Conservation (phyloP, 1,140 invertebrate genomes). For the Ceratina australensis region DNA sequence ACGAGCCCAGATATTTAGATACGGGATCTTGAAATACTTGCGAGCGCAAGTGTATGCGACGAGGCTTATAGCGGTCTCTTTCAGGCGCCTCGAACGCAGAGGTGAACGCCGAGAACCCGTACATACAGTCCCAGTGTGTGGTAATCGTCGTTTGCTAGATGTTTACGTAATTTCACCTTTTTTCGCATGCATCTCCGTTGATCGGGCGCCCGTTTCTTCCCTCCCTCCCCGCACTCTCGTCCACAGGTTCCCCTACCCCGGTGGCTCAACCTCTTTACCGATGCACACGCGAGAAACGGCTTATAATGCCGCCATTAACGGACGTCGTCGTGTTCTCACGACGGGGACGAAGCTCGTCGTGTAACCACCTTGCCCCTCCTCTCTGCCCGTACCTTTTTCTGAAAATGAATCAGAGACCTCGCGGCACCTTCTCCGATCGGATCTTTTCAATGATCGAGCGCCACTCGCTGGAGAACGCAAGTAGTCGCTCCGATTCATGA, state of each 20-base stretch:
- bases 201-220: slow-evolving; percentile 49
- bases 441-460: not conserved
- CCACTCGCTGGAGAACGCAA: slow-evolving; percentile 8
- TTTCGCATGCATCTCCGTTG: slow-evolving; percentile 67
- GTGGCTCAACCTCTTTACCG: slow-evolving; percentile 44
- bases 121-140: slow-evolving; percentile 56
- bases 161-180: slow-evolving; percentile 76
- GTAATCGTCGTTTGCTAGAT: slow-evolving; percentile 72
- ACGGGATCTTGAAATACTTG: no score
- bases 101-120: slow-evolving; percentile 61
- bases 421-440: slow-evolving; percentile 19
- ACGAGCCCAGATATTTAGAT: no score
- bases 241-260: slow-evolving; percentile 30
- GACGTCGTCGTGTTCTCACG: slow-evolving; percentile 42
- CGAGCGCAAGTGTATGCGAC: not conserved
- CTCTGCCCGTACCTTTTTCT: slow-evolving; percentile 11
- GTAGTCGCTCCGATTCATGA: slow-evolving; percentile 2
- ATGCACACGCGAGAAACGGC: slow-evolving; percentile 60
- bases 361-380: not conserved
- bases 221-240: not conserved
- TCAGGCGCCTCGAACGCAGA: slow-evolving; percentile 52
- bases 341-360: slow-evolving; percentile 10
- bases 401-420: slow-evolving; percentile 8
- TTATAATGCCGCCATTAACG: slow-evolving; percentile 56
- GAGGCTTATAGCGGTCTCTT: slow-evolving; percentile 31